Evolutionary conservation across 2,888 invertebrate species (phyloP), one percentile per base, ranked within the genome.

Genomic region (Parnassius orleans): DNA sequence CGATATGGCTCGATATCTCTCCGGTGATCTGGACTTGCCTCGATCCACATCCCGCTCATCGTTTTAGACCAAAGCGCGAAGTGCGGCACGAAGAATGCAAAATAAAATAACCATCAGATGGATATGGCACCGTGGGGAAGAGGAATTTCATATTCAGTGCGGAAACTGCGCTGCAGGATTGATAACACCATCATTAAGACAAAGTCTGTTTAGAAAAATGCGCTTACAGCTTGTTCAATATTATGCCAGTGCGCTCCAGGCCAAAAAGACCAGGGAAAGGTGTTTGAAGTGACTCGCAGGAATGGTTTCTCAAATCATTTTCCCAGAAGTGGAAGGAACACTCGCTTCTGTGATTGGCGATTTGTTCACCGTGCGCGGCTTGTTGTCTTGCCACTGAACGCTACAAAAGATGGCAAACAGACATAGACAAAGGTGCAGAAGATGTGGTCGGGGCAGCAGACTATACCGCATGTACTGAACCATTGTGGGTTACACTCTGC

Each of bases 1-100:
- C 42, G 53, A 53, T 41, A 42, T 53, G 42, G 53, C 53, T 10
- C 41, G 53, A 14, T 53, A 53, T 53, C 53, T 53, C 53, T 53
- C 53, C 14, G 53, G 53, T n/a, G 53, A 53, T 24, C 5, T 53
- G 41, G 53, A 53, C 10, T 10, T 53, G 11, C 53, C 53, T 12
- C 41, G 53, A 41, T 42, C 42, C 10, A 14, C 53, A 7, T 42
- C 53, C 0, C 41, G 53, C 7, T 42, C 53, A 2, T n/a, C 53
- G 5, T 53, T 53, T 42, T 53, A 42, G 53, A 42, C 53, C 10
- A 53, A 42, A 42, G 53, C 42, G 14, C 12, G 53, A 7, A 41
- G n/a, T 9, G 53, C 53, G 9, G 41, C 41, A 41, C 41, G 53
- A 33, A 19, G 52, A 33, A 33, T 33, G 10, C 10, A 12, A 11